Base-by-base conservation (phyloP, 2,888 invertebrate genomes). In the Diabrotica balteata region DNA sequence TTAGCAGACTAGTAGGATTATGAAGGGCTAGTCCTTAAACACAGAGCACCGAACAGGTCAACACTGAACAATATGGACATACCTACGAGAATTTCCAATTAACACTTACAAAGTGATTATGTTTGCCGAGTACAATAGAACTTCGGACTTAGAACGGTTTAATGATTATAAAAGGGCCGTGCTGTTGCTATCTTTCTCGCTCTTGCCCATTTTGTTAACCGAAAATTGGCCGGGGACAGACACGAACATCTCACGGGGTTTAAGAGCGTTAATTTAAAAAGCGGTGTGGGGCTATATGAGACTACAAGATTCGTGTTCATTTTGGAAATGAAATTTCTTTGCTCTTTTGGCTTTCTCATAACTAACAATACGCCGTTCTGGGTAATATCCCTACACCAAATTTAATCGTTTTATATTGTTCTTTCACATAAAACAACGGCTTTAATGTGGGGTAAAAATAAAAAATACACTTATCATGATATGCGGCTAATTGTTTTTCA, bases 21-120 rank as follows among this genome's bases (percentile, higher is more conserved):
- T 66, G 60, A 61, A 66, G 66, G 66, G n/a, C 50, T 54, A n/a
- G 45, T 46, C n/a, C 10, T 57, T 57, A 22, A 57, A 57, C 45
- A 45, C 43, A 57, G 49, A 22, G 45, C 45, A 51, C 50, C 44
- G 66, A 61, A 60, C 55, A 66, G 66, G 66, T 66, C 66, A 66
- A 66, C 61, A 55, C 52, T 43, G 32, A 55, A 57, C 55, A 57
- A 57, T 57, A 57, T 57, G 55, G 55, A 57, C 55, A 57, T 57
- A 57, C 66, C 60, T 66, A 66, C 61, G 51, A 57, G 66, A 66
- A 60, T 60, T 60, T 55, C 60, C 59, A 66, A 66, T 66, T 66
- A 66, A 66, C 60, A 49, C 60, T 42, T 61, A 45, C 55, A 55
- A 60, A 50, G 61, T 60, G 66, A 66, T 66, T 66, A 66, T 54